phyloP scores from a whole-genome alignment of 2,888 invertebrate species.

The Phlogophora meticulosa region DNA sequence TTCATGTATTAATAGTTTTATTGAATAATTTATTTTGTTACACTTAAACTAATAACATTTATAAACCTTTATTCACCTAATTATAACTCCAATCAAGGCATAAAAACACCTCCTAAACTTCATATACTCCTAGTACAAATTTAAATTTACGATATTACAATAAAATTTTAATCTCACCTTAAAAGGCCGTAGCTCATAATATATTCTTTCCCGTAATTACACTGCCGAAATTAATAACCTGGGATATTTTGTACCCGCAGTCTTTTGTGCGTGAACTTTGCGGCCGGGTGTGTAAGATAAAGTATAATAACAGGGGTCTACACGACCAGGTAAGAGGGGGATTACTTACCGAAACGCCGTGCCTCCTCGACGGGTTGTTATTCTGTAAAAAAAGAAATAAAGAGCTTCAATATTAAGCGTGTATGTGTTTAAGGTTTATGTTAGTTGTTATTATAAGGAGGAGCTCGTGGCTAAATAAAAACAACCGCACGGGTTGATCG shows the following conservation, averaged over 20 bases:
- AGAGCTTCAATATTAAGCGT: conserved; percentile 17
- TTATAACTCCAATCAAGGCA: conserved; percentile 2
- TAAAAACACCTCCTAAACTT: conserved; percentile 29
- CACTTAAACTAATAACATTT: conserved; percentile 8
- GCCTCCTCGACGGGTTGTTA: conserved; percentile 58
- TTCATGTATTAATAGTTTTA: too few relatives aligned
- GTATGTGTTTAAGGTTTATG: conserved; percentile 5
- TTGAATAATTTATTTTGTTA: too few relatives aligned
- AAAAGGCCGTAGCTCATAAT: conserved; percentile 60
- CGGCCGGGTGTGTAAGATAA: conserved; percentile 64
- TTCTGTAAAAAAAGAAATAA: conserved; percentile 60
- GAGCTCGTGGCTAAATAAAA: too few relatives aligned
- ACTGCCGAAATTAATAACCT: conserved; percentile 66
- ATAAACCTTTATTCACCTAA: too few relatives aligned
- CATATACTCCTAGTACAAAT: conserved; percentile 46
- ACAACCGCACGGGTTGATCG: too few relatives aligned
- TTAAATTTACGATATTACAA: conserved; percentile 58
- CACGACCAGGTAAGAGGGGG: conserved; percentile 62
- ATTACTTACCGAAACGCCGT: conserved; percentile 67
- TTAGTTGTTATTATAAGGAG: conserved; percentile 9
- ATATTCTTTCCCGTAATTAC: conserved; percentile 68
- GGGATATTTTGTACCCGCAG: conserved; percentile 60
- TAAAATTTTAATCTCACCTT: conserved; percentile 62
- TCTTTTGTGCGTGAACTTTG: conserved; percentile 68
- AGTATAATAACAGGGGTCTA: conserved; percentile 62